phyloP scores from a whole-genome alignment of 1,140 invertebrate genomes.

The Drosophila lini region DNA sequence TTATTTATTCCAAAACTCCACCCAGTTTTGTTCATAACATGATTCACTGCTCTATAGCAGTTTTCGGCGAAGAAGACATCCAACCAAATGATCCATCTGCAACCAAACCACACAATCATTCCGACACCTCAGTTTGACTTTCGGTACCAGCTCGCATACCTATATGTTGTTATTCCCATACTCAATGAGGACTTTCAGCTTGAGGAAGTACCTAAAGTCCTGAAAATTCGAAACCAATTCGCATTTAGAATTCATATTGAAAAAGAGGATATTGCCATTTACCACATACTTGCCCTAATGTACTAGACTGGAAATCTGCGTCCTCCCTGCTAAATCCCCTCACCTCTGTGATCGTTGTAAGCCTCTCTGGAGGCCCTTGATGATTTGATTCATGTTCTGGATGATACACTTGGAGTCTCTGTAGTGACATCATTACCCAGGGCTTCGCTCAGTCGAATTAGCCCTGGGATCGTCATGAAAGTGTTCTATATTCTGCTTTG shows the following conservation, averaged over 20 bases:
- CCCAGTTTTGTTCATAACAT: constrained; percentile 41
- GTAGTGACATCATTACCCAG: constrained; percentile 6
- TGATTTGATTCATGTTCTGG: constrained; percentile 33
- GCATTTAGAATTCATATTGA: neutral
- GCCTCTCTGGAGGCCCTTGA: constrained; percentile 15
- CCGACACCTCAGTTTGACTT: too few species aligned
- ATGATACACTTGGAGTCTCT: constrained; percentile 15
- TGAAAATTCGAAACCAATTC: neutral
- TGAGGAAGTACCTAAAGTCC: neutral
- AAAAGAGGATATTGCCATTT: neutral
- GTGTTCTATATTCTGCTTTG: constrained; percentile 11
- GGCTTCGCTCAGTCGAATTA: constrained; percentile 14
- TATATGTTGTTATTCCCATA: too few species aligned
- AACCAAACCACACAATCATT: too few species aligned
- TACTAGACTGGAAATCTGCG: neutral
- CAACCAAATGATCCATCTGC: too few species aligned
- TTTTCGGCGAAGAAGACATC: too few species aligned
- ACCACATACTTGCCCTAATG: neutral
- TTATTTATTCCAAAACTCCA: constrained; percentile 50
- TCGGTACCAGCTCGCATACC: too few species aligned
- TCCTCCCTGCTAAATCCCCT: neutral
- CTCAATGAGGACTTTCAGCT: neutral
- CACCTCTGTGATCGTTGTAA: neutral
- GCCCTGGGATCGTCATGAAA: constrained; percentile 1
- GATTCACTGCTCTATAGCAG: constrained; percentile 7